Evolutionary conservation across 2,888 invertebrate genomes (phyloP).

Genomic region (Spialia ferax): DNA sequence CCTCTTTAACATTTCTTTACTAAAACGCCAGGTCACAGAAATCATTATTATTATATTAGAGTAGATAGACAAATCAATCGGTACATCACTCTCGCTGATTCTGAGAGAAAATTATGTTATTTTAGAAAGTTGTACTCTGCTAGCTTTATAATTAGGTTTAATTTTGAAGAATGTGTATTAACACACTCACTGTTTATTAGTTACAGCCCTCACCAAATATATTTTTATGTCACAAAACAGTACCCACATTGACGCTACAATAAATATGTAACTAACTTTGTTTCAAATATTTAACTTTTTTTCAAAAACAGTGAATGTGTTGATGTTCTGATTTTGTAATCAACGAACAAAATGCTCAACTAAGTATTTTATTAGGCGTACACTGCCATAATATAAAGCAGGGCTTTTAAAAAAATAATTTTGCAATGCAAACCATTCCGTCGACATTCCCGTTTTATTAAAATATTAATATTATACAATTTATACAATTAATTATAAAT

Average conservation of each 20-base stretch:
- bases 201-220: slow-evolving; percentile 80
- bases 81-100: slow-evolving; percentile 28
- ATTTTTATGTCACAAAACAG: slow-evolving; percentile 60
- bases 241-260: slow-evolving; percentile 40
- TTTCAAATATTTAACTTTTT: slow-evolving; percentile 10
- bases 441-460: slow-evolving; percentile 59
- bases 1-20: slow-evolving; percentile 1
- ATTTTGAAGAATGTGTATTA: slow-evolving; percentile 75
- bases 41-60: slow-evolving; percentile 22
- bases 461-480: slow-evolving; percentile 22
- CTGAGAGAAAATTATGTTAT: slow-evolving; percentile 49
- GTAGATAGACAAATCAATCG: slow-evolving; percentile 9
- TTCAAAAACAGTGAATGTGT: slow-evolving; percentile 82
- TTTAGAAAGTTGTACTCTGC: slow-evolving; percentile 72
- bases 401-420: slow-evolving; percentile 37
- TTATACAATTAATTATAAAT: slow-evolving; percentile 49
- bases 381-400: slow-evolving; percentile 66
- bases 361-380: slow-evolving; percentile 72
- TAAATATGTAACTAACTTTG: slow-evolving; percentile 1
- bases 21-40: slow-evolving; percentile 15
- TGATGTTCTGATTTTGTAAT: slow-evolving; percentile 75
- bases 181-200: slow-evolving; percentile 84
- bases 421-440: slow-evolving; percentile 54
- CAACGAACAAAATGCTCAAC: slow-evolving; percentile 82
- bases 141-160: slow-evolving; percentile 75